Base-by-base conservation (phyloP, 2,113 vertebrate genomes). In the Rynchops niger region DNA sequence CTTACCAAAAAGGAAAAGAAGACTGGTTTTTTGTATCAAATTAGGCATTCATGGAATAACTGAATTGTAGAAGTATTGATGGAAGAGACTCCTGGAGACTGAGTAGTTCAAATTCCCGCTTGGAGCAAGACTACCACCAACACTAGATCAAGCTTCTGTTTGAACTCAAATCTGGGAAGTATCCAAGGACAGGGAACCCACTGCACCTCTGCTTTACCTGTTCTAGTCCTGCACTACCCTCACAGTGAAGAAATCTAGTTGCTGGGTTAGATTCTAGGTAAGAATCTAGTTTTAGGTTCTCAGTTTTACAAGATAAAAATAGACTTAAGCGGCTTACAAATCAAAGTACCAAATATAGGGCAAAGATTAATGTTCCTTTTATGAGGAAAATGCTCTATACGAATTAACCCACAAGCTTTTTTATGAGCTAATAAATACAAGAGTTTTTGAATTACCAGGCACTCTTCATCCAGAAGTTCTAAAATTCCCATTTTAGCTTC, bases 401-500 rank as follows among this genome's bases (percentile, higher is more conserved):
- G 8, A 22, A 90, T 70, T 72, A 42, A 93, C 13, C 19, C 52
- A 73, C 42, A 86, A 88, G 12, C 17, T 73, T 50, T 34, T 53
- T n/a, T 21, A 70, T 40, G 30, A 77, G 20, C 5, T 85, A 45
- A 61, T 56, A 78, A 81, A 72, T 30, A 40, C 17, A 90, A 69
- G 12, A 56, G 50, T 13, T 59, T 71, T 53, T 88, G 52, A 92
- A 92, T 98, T 98, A 99, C 99, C 99, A 99, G 96, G 90, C 99
- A 99, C 86, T 99, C 99, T 98, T 99, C 99, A 98, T 99, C 99
- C 63, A 99, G 98, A 87, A 99, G 97, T 71, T 99, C 99, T 93
- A 99, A 97, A 95, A 99, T 99, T 52, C 99, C 99, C 99, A 99
- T 99, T 97, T 99, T 99, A 65, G 99, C 98, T 98, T 99, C 99